Evolutionary conservation across 2,113 vertebrate species (phyloP), one percentile per base, ranked within the genome.

Genomic region (Rafetus swinhoei): DNA sequence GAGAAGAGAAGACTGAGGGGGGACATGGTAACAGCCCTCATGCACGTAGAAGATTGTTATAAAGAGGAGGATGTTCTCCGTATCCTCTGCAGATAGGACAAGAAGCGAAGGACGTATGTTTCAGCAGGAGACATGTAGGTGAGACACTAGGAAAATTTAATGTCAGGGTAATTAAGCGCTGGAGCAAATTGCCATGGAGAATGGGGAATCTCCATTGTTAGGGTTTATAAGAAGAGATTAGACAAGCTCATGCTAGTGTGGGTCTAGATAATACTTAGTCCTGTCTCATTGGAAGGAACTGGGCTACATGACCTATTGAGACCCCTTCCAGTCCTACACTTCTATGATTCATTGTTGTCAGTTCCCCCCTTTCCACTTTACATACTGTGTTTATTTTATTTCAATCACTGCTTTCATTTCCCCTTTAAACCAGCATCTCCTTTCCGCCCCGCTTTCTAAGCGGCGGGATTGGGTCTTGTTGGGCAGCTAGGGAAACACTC

Each of bases 391-490:
- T 35, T 9, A 14, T 18, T 35, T 72, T 35, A 72, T 72, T 72
- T 72, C 21, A 19, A 0, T 35, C n/a, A 32, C 65, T 35, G 65
- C n/a, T 35, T 35, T 62, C 22, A 16, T 25, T 56, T 56, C 29
- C 32, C 14, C 81, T 6, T 4, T 45, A 29, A 32, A 14, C 19
- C 82, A 3, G 29, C 7, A 2, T 0, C 87, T 13, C 53, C 53
- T 19, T 35, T 69, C 35, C 9, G 54, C 19, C 15, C 25, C 56
- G 35, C 1, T 14, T 45, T 79, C 21, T 24, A 1, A 1, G 16
- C 18, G 1, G 1, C 18, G 57, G 57, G 2, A 1, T 12, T 21
- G 10, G n/a, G 32, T 81, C 4, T 24, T 29, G 16, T 14, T 69
- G 79, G 9, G 7, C 10, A 50, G 22, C n/a, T 72, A 72, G 39